phyloP scores from a whole-genome alignment of 2,888 invertebrate species.

The Rambutsinella grinnellia region DNA sequence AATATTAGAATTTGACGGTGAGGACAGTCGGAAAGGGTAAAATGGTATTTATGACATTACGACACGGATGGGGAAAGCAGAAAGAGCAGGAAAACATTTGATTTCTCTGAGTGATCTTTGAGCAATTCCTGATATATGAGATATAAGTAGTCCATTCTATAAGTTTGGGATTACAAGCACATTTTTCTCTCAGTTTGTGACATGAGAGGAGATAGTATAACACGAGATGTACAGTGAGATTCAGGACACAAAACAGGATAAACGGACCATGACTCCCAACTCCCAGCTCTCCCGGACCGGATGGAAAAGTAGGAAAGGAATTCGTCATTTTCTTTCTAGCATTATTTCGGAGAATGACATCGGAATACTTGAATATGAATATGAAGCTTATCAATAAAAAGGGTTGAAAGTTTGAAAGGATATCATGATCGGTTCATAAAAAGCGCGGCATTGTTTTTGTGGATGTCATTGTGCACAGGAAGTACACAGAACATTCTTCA shows the following conservation, averaged over 20 bases:
- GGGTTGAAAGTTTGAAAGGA: slow-evolving; percentile 8
- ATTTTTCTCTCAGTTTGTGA: too few relatives aligned
- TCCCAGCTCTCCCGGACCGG: too few relatives aligned
- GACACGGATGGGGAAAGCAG: slow-evolving; percentile 32
- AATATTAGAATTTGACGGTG: slow-evolving; percentile 42
- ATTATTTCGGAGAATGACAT: too few relatives aligned
- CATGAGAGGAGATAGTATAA: too few relatives aligned
- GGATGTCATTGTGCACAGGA: slow-evolving; percentile 2
- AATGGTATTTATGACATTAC: too few relatives aligned
- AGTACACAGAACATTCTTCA: too few relatives aligned
- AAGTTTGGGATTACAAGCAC: too few relatives aligned
- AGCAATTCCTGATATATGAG: slow-evolving; percentile 6
- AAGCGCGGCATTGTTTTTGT: background rate
- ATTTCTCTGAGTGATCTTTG: slow-evolving; percentile 48
- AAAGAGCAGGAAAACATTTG: slow-evolving; percentile 50
- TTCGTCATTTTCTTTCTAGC: slow-evolving; percentile 47
- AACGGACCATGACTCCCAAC: slow-evolving; percentile 48
- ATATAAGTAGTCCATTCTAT: too few relatives aligned
- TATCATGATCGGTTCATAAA: too few relatives aligned
- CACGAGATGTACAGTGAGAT: too few relatives aligned
- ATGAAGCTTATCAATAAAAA: slow-evolving; percentile 37
- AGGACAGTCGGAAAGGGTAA: slow-evolving; percentile 13
- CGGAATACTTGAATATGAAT: too few relatives aligned
- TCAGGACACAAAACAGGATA: too few relatives aligned
- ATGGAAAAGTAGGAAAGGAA: slow-evolving; percentile 37